Base-by-base conservation (phyloP, 2,113 vertebrate species). In the Tragelaphus strepsiceros region DNA sequence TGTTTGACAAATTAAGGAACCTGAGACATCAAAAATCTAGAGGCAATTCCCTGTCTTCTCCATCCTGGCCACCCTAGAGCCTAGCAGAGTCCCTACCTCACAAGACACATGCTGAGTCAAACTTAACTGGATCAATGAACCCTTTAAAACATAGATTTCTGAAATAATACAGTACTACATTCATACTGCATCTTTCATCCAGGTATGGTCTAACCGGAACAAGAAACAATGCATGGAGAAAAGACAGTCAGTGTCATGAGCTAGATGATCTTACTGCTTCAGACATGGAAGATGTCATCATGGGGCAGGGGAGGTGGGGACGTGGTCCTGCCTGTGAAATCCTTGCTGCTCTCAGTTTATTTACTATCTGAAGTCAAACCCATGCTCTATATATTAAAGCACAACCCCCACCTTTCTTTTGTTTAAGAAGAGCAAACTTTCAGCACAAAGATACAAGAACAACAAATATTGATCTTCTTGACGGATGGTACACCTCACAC, bases 401-500 rank as follows among this genome's bases (percentile, higher is more conserved):
- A 98, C 97, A 97, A 87, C 85, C 90, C 96, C 96, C 81, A 64
- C n/a, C 43, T 49, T 43, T 62, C 56, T 53, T 30, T 96, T 98
- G 98, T 98, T 98, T 98, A 97, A 99, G 98, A 97, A 98, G 98
- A 98, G 97, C 98, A 98, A 98, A 98, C 96, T 98, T 98, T 90
- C 97, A 93, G 98, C 96, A 97, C 98, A 99, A 99, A 99, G 99
- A 98, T 97, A 97, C 97, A 96, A 98, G 99, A 98, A 99, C 97
- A 98, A 99, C 98, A 99, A 99, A 99, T 99, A 99, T 99, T 99
- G 98, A 98, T 99, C 98, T 98, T 98, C 98, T 96, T 98, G 98
- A 98, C 86, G 97, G 98, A 99, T 96, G 97, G 97, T 98, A 94
- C 96, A 98, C 98, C 98, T 98, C 98, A 97, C 81, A 93, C 98